Evolutionary conservation across 2,888 invertebrate genomes (phyloP), one percentile per base, ranked within the genome.

Genomic region (Drosophila paranaensis): DNA sequence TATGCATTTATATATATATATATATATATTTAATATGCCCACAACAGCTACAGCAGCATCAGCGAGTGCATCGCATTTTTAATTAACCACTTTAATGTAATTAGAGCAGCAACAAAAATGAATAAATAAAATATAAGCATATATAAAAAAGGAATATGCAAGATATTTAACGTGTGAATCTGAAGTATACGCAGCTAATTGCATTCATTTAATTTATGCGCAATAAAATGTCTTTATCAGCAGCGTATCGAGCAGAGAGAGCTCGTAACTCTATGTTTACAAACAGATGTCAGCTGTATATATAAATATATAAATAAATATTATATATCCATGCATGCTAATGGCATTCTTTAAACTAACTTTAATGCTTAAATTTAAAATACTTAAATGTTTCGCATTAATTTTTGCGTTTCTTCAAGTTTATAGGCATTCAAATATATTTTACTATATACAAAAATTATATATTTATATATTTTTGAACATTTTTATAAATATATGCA

Each of bases 201-300:
- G n/a, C 43, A 14, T 14, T 39, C 43, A 16, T 65, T 65, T 65
- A 53, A 45, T 53, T 65, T 43, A 37, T 65, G 46, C 16, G 25
- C 16, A 16, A 27, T 39, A 40, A 39, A 25, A 35, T 5, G 43
- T 16, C 16, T 16, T 33, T 16, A 33, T 27, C 33, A 33, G 33
- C 16, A 11, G 10, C 16, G 11, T 48, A 48, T 33, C n/a, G 33
- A 16, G 11, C 20, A 30, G 48, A 33, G 30, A 9, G 46, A n/a
- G 48, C 48, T 30, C 48, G 30, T 48, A 48, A 48, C 30, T 48
- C 30, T n/a, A 27, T 48, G 48, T 48, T 48, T n/a, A n/a, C 48
- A 48, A 48, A 30, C 48, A 48, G 30, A n/a, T 30, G 20, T 46
- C n/a, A 46, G 27, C 9, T 14, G n/a, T 46, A n/a, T n/a, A 48